A percentile compares a stretch with the other conserved stretches of the same genome.
Conservation (phyloP, 2,888 invertebrate genomes). For the Cistogaster globosa region DNA sequence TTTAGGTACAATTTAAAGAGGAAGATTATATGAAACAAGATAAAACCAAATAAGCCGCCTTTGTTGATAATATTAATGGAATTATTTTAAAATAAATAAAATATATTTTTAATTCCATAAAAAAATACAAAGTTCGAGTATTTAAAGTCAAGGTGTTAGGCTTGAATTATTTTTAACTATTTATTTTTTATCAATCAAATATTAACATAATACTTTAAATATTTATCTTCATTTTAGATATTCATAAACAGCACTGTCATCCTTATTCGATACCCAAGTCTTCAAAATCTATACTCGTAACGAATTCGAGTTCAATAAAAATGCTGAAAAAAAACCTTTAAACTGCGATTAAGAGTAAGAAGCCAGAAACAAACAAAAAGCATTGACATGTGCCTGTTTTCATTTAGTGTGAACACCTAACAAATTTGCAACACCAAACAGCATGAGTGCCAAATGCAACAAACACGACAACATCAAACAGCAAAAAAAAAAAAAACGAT, state of each 20-base stretch:
- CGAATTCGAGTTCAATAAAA: constrained; percentile 61
- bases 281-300: constrained; percentile 47
- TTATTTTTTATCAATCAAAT: no score
- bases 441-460: constrained; percentile 71
- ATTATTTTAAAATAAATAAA: background rate
- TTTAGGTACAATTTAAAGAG: constrained; percentile 34
- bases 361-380: constrained; percentile 3
- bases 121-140: no score
- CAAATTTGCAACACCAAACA: constrained; percentile 71
- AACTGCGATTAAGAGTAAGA: background rate
- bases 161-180: no score
- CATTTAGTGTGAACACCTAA: constrained; percentile 70
- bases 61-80: background rate
- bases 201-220: no score
- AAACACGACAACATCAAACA: constrained; percentile 67
- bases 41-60: constrained; percentile 59
- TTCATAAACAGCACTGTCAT: background rate
- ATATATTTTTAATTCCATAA: no score
- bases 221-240: no score
- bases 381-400: constrained; percentile 70
- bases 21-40: constrained; percentile 50
- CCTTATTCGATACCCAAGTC: background rate
- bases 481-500: constrained; percentile 27
- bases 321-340: background rate
- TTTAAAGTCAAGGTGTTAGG: no score